Percentiles rank a stretch among this genome's conserved stretches.
Conservation (phyloP, 2,113 vertebrate genomes). For the Callithrix jacchus region DNA sequence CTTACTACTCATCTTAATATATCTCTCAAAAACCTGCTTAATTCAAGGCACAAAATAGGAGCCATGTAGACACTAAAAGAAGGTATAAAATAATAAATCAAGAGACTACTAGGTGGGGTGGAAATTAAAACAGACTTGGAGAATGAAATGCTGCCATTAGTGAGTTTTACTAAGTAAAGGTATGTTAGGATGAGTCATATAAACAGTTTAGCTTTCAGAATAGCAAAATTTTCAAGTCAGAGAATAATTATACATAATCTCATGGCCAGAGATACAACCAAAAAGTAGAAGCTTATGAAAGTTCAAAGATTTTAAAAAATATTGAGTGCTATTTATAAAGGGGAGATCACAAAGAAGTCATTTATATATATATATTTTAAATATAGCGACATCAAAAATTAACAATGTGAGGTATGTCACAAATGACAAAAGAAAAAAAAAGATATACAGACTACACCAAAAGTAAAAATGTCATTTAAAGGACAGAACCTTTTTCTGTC, state of each 20-base stretch:
- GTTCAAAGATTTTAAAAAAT: not conserved
- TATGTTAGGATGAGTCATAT: not conserved
- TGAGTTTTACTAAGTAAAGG: not conserved
- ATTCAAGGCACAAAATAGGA: not conserved
- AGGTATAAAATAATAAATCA: not conserved
- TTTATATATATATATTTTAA: too few relatives aligned
- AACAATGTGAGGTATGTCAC: not conserved
- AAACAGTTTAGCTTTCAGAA: not conserved
- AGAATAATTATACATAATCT: not conserved
- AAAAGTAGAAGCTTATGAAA: not conserved
- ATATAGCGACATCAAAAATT: not conserved
- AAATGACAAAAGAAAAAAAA: not conserved
- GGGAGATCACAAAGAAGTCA: not conserved
- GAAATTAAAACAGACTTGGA: not conserved
- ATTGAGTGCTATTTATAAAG: not conserved
- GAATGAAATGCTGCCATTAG: not conserved
- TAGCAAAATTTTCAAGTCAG: not conserved
- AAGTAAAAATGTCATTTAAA: not conserved
- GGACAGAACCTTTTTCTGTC: too few relatives aligned
- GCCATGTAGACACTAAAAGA: not conserved
- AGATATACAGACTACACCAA: not conserved
- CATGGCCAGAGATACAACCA: not conserved
- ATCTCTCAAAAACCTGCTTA: not conserved
- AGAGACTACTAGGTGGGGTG: not conserved
- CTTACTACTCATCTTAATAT: not conserved